Percentiles rank a stretch among this genome's conserved stretches.
These are phyloP conservation scores for Chrysoperla carnea DNA, from an alignment of 1,140 invertebrate genomes.

Conservation along the genomic window DNA sequence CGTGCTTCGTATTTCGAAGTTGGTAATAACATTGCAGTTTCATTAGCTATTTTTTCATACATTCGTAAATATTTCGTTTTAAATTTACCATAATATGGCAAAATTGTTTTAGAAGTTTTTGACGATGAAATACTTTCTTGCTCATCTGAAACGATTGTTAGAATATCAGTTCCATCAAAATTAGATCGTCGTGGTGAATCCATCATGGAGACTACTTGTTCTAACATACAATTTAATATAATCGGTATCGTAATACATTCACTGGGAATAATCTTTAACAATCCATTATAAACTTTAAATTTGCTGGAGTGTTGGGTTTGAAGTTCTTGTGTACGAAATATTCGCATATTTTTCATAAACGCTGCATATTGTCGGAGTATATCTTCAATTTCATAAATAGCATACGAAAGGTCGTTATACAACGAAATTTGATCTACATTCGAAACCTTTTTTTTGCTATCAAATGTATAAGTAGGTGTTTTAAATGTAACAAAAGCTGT, in stretches of 20 bases:
- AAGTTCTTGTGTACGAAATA: slow-evolving; percentile 12
- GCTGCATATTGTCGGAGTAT: slow-evolving; percentile 25
- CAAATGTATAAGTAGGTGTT: slow-evolving; percentile 18
- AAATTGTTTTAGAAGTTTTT: background rate
- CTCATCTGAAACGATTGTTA: background rate
- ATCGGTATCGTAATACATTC: slow-evolving; percentile 24
- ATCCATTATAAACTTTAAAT: slow-evolving; percentile 16
- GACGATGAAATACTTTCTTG: background rate
- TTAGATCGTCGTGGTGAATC: too few species aligned
- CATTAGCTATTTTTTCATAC: background rate
- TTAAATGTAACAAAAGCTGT: slow-evolving; percentile 26
- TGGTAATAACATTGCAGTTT: background rate
- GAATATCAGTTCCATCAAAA: too few species aligned
- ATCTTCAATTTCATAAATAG: slow-evolving; percentile 32
- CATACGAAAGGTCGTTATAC: slow-evolving; percentile 28
- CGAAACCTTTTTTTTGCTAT: slow-evolving; percentile 14
- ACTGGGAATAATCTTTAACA: slow-evolving; percentile 21
- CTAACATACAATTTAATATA: slow-evolving; percentile 25
- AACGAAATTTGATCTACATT: slow-evolving; percentile 16
- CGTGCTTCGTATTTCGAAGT: too few species aligned
- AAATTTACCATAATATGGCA: background rate
- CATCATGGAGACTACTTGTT: slow-evolving; percentile 14
- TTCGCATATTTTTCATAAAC: slow-evolving; percentile 27
- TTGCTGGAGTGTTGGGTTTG: slow-evolving; percentile 5
- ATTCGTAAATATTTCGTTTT: background rate